Percentiles rank a stretch among this genome's conserved stretches.
These are phyloP conservation scores for Hanleya hanleyi DNA, from an alignment of 2,888 invertebrate genomes.

Conservation along the genomic window DNA sequence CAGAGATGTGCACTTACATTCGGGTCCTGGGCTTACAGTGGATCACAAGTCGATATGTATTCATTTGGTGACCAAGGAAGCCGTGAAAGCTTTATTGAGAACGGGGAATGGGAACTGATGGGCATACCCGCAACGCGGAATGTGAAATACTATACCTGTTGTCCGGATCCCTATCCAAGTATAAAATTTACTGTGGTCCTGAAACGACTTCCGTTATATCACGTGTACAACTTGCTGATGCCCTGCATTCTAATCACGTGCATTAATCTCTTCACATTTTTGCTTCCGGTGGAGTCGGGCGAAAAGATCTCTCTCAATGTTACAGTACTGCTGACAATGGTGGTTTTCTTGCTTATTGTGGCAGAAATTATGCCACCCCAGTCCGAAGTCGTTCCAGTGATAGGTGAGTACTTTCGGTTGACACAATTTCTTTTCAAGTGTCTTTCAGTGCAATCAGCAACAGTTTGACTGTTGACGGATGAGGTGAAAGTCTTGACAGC, in stretches of 20 bases:
- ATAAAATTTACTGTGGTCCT: conserved; percentile 23
- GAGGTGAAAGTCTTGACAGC: no score
- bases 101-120: conserved; percentile 22
- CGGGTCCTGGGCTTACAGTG: conserved; percentile 1
- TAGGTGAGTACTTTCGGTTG: no score
- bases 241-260: conserved; percentile 10
- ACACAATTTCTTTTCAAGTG: no score
- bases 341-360: conserved; percentile 4
- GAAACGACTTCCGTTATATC: conserved; percentile 7
- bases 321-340: conserved; percentile 12
- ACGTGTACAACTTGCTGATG: conserved; percentile 13
- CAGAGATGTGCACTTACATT: neutral
- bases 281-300: conserved; percentile 22
- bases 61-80: neutral
- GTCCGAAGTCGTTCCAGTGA: conserved; percentile 5
- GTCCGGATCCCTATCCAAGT: conserved; percentile 20
- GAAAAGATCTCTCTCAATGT: conserved; percentile 17
- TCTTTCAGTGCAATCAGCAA: no score
- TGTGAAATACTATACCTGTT: conserved; percentile 16
- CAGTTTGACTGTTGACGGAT: no score
- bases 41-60: neutral
- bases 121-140: neutral
- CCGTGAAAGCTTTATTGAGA: conserved; percentile 7
- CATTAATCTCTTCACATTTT: conserved; percentile 11
- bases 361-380: conserved; percentile 1